Conservation (phyloP, 2,888 invertebrate species). For the Caenorhabditis panamensis region DNA sequence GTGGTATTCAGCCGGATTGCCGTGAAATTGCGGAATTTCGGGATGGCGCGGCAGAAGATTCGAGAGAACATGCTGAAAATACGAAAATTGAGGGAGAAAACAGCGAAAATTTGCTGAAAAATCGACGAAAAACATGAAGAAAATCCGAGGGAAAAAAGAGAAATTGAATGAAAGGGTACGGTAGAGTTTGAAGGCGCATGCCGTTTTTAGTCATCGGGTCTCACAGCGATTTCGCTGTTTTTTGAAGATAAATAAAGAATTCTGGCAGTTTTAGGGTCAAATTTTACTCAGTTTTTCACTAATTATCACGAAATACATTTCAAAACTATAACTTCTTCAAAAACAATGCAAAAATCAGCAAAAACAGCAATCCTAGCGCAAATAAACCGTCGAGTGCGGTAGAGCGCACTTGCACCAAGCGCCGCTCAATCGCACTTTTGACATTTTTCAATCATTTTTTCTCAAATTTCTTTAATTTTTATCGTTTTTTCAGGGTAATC, state of each 20-base stretch:
- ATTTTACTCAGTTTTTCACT: no score
- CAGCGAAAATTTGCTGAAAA: no score
- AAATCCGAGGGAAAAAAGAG: no score
- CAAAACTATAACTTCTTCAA: background rate
- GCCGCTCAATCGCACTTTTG: conserved; percentile 24
- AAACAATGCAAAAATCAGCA: conserved; percentile 5
- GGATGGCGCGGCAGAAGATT: conserved; percentile 14
- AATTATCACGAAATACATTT: no score
- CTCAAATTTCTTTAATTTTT: background rate
- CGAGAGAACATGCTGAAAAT: conserved; percentile 45
- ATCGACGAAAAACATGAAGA: background rate
- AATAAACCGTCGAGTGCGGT: conserved; percentile 6
- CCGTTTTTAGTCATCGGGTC: no score
- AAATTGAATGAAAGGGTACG: background rate
- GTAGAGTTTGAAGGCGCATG: conserved; percentile 27
- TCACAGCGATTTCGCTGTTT: no score
- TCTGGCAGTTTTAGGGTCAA: no score
- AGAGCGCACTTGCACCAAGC: conserved; percentile 35
- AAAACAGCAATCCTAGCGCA: no score
- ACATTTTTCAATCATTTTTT: background rate
- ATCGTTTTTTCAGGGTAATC: conserved; percentile 31
- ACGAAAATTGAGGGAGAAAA: no score
- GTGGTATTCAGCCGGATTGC: conserved; percentile 38
- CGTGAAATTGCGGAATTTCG: conserved; percentile 20
- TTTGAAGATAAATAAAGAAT: no score